Conservation (phyloP, 2,113 vertebrate genomes). For the Phalacrocorax brasilianus region DNA sequence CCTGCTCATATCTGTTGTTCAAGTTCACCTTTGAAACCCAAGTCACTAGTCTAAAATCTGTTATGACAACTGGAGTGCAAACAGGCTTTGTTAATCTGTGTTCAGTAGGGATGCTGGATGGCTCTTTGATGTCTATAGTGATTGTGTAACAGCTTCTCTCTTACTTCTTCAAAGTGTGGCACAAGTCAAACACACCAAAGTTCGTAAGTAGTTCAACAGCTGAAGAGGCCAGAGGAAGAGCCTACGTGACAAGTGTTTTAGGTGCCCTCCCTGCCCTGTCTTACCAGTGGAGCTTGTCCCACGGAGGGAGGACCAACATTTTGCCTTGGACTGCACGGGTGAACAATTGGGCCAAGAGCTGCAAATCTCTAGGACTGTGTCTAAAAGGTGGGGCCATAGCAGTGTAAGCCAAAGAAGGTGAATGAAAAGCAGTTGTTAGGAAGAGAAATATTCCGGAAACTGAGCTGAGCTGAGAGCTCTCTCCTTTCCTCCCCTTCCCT, state of each 20-base stretch:
- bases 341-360: background rate
- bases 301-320: background rate
- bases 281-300: background rate
- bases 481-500: background rate
- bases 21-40: constrained; percentile 41
- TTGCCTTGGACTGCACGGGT: background rate
- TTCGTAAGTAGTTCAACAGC: background rate
- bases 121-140: background rate
- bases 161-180: background rate
- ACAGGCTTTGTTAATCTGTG: background rate
- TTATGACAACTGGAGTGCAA: constrained; percentile 15
- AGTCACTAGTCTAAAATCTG: background rate
- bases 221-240: background rate
- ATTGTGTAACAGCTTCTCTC: background rate
- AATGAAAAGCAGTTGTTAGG: background rate
- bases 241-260: background rate
- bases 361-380: background rate
- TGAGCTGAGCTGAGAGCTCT: background rate
- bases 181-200: background rate
- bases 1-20: background rate
- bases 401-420: background rate
- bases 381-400: background rate
- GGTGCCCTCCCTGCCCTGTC: background rate
- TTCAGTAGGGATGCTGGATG: background rate
- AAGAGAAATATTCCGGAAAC: background rate